Base-by-base conservation (phyloP, 2,113 vertebrate genomes). In the Microtus pennsylvanicus region DNA sequence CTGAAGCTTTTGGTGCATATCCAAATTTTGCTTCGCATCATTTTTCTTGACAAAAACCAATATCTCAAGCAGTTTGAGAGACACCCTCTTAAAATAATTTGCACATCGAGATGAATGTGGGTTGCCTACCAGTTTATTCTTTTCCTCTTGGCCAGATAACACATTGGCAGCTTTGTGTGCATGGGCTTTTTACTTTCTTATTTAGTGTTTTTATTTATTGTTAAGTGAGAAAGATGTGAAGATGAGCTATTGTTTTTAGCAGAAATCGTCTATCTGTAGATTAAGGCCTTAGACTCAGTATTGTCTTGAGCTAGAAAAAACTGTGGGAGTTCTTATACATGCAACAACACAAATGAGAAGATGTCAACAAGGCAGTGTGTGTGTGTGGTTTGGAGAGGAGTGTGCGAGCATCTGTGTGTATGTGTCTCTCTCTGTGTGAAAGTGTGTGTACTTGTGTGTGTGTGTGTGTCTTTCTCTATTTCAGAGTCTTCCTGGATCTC, bases 1-100 rank as follows among this genome's bases (percentile, higher is more conserved):
- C 77, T 91, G 69, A 47, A 95, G 86, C 88, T 94, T 96, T 89
- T 91, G 83, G 96, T 97, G 52, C 94, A 93, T 95, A 78, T 91
- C 87, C 87, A 96, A 45, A 95, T 89, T 96, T 87, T 28, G 78
- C 33, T 95, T 96, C 63, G 81, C 74, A 77, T 90, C n/a, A 7
- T 89, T 94, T 96, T 92, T 91, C 87, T 93, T 88, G 70, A 94
- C 86, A 96, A 94, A 96, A 83, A 38, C 24, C 78, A 77, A 5
- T 87, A 58, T 89, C 75, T 95, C 65, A 55, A 89, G 52, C 33
- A 90, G 17, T 93, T 96, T 95, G 45, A 93, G 70, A 55, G 28
- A 61, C 28, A 30, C 80, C 65, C 45, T 90, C n/a, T 65, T 85
- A 47, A 0, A 89, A 19, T 55, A 42, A 82, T 87, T 89, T 94